Evolutionary conservation across 2,888 invertebrate species (phyloP).

Genomic region (Caenorhabditis doughertyi): DNA sequence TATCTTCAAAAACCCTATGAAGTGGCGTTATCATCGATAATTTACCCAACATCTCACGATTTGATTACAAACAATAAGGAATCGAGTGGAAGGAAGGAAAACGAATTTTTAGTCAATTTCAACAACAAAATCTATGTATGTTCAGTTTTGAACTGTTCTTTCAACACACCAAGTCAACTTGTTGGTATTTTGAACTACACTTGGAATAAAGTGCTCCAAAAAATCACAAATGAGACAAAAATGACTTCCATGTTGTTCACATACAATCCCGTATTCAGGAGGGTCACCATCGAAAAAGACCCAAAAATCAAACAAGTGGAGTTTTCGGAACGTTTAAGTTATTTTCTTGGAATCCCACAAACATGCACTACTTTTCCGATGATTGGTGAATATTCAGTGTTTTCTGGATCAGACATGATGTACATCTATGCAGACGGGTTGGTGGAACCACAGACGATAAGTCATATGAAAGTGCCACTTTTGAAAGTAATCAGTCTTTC

Average conservation of each 20-base stretch:
- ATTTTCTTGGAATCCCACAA: conserved; percentile 1
- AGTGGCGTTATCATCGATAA: conserved; percentile 8
- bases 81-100: conserved; percentile 6
- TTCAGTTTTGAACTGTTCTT: not conserved
- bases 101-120: conserved; percentile 2
- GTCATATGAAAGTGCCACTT: conserved; percentile 24
- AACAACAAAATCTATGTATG: not conserved
- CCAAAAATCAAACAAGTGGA: too few species aligned
- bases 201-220: too few species aligned
- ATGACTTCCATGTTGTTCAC: too few species aligned
- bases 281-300: too few species aligned
- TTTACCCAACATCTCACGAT: conserved; percentile 28
- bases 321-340: too few species aligned
- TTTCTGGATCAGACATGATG: conserved; percentile 17
- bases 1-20: too few species aligned
- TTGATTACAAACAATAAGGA: conserved; percentile 21
- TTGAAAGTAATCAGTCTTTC: conserved; percentile 18
- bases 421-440: conserved; percentile 17
- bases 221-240: too few species aligned
- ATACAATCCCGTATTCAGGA: too few species aligned
- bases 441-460: conserved; percentile 17
- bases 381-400: not conserved
- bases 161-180: not conserved
- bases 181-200: not conserved
- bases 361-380: not conserved